A percentile compares a stretch with the other conserved stretches of the same genome.
Conservation (phyloP, 2,888 invertebrate species). For the Pseudococcus jackbeardsleyi region DNA sequence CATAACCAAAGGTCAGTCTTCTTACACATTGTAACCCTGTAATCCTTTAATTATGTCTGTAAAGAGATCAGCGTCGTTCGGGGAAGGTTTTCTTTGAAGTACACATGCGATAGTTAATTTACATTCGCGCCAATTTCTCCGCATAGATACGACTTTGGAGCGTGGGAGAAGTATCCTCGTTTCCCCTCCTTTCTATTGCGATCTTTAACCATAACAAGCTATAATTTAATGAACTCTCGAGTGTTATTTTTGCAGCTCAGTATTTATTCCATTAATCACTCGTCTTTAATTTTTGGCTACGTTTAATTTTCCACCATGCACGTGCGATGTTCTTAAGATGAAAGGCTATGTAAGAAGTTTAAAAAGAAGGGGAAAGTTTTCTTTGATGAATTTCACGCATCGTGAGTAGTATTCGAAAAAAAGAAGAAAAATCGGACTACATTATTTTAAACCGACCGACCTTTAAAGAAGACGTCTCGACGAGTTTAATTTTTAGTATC, state of each 20-base stretch:
- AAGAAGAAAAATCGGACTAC: neutral
- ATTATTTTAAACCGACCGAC: neutral
- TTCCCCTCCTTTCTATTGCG: neutral
- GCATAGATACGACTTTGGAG: neutral
- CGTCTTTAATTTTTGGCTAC: neutral
- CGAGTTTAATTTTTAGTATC: slow-evolving; percentile 28
- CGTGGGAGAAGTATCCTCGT: no score
- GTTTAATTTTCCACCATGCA: slow-evolving; percentile 13
- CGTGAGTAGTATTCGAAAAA: neutral
- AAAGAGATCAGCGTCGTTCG: slow-evolving; percentile 9
- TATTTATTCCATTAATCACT: slow-evolving; percentile 1
- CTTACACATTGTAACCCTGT: neutral
- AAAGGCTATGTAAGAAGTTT: neutral
- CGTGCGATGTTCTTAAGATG: neutral
- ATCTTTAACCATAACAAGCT: slow-evolving; percentile 32
- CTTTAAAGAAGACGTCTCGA: neutral
- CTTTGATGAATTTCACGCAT: slow-evolving; percentile 36
- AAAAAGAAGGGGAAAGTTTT: neutral
- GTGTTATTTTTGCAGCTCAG: neutral
- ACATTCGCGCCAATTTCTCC: neutral
- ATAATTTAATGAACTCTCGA: slow-evolving; percentile 13
- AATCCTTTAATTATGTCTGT: slow-evolving; percentile 45
- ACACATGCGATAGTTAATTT: neutral
- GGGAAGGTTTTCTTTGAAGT: slow-evolving; percentile 13
- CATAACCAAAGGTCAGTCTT: slow-evolving; percentile 33